phyloP scores from a whole-genome alignment of 2,113 vertebrate species.

The Cochlearius cochlearius region DNA sequence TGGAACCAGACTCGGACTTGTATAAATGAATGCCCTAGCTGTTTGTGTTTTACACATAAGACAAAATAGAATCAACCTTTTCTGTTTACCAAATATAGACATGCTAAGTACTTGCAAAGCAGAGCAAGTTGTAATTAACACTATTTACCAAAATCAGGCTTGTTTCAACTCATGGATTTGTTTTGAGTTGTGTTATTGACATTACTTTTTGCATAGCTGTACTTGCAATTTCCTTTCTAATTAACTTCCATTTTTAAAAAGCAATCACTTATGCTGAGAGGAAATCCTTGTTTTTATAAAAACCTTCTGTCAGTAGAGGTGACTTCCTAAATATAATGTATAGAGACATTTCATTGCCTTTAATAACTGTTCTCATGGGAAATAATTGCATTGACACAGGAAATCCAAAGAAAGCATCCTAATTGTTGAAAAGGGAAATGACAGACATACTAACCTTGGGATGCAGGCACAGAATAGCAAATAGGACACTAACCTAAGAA shows the following conservation, averaged over 20 bases:
- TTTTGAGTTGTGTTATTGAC: not conserved
- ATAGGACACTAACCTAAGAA: not conserved
- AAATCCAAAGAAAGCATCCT: not conserved
- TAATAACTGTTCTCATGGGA: not conserved
- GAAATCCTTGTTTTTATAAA: not conserved
- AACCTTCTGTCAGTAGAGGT: not conserved
- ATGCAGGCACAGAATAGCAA: not conserved
- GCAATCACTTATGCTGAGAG: not conserved
- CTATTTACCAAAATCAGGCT: not conserved
- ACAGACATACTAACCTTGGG: not conserved
- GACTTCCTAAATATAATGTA: not conserved
- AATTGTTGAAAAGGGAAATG: not conserved
- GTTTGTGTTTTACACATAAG: not conserved
- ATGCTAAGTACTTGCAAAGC: not conserved
- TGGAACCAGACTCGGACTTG: not conserved
- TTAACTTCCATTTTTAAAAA: not conserved
- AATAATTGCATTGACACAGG: not conserved
- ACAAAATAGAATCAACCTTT: not conserved
- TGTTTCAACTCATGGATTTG: not conserved
- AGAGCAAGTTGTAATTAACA: not conserved
- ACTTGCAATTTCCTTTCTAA: constrained; percentile 6
- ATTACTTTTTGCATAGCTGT: not conserved
- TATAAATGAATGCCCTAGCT: not conserved
- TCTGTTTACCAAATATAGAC: not conserved
- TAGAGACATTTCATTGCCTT: not conserved